Evolutionary conservation across 2,113 vertebrate genomes (phyloP).

Genomic region (Rhinoderma darwinii): DNA sequence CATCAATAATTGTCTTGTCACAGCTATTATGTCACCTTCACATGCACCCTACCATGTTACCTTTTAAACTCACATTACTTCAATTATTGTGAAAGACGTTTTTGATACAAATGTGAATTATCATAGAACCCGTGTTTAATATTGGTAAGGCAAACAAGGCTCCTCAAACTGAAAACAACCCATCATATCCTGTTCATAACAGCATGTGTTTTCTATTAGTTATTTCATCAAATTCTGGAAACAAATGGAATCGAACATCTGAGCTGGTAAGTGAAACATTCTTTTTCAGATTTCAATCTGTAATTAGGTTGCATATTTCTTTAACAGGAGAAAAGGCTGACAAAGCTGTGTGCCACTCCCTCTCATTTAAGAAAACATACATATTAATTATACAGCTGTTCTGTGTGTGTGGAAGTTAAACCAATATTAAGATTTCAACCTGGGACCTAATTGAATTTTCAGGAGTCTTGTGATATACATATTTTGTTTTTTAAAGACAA

Average conservation of each 20-base stretch:
- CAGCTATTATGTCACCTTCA: slow-evolving; percentile 1
- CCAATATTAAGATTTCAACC: slow-evolving; percentile 19
- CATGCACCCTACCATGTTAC: background rate
- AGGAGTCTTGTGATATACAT: background rate
- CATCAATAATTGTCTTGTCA: background rate
- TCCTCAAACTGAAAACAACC: slow-evolving; percentile 10
- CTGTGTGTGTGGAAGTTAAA: slow-evolving; percentile 19
- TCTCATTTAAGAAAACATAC: slow-evolving; percentile 41
- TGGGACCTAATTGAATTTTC: slow-evolving; percentile 8
- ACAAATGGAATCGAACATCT: slow-evolving; percentile 5
- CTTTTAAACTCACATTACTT: background rate
- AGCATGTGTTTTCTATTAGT: slow-evolving; percentile 41
- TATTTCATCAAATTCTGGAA: slow-evolving; percentile 31
- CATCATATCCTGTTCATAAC: slow-evolving; percentile 27
- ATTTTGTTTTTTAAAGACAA: background rate
- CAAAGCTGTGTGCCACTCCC: slow-evolving; percentile 22
- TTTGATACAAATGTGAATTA: slow-evolving; percentile 26
- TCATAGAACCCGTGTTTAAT: background rate
- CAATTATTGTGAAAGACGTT: slow-evolving; percentile 2
- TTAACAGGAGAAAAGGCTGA: slow-evolving; percentile 47
- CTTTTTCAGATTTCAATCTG: slow-evolving; percentile 37
- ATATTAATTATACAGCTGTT: slow-evolving; percentile 39
- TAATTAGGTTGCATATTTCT: slow-evolving; percentile 48
- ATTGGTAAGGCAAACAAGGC: background rate
- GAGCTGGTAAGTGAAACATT: slow-evolving; percentile 23